Percentiles rank a stretch among this genome's conserved stretches.
Conservation (phyloP, 1,140 invertebrate genomes). For the Glomeris maerens region DNA sequence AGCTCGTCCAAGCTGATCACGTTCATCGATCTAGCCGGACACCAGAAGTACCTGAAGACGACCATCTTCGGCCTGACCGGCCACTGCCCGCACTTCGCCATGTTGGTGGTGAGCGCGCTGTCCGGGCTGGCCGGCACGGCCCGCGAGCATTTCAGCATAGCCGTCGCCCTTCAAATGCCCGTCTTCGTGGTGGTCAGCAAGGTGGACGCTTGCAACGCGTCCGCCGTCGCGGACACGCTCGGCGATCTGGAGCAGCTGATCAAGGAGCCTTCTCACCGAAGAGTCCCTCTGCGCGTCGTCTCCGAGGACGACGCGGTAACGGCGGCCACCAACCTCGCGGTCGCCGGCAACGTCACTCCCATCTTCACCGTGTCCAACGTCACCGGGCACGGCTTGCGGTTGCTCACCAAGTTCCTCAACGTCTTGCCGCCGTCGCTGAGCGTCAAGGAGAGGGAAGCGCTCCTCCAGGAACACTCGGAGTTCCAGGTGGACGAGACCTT, state of each 20-base stretch:
- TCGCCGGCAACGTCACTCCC: conserved; percentile 52
- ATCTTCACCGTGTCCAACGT: conserved; percentile 94
- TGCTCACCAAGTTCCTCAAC: conserved; percentile 63
- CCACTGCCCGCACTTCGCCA: conserved; percentile 86
- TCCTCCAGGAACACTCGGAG: conserved; percentile 59
- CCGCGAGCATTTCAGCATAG: conserved; percentile 65
- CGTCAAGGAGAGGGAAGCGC: conserved; percentile 50
- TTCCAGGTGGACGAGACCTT: conserved; percentile 93
- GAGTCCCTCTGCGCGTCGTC: conserved; percentile 50
- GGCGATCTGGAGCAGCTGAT: conserved; percentile 47
- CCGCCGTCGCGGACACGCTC: conserved; percentile 38
- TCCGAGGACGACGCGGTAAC: conserved; percentile 56
- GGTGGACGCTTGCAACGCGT: conserved; percentile 49
- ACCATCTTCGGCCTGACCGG: conserved; percentile 87
- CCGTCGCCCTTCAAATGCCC: conserved; percentile 68
- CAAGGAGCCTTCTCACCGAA: conserved; percentile 44
- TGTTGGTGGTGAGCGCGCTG: conserved; percentile 68
- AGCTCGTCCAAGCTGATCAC: conserved; percentile 79
- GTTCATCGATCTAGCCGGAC: conserved; percentile 90
- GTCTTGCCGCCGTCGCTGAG: conserved; percentile 52
- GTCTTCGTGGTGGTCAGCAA: conserved; percentile 84
- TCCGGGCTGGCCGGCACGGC: conserved; percentile 38
- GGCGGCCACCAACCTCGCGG: conserved; percentile 43
- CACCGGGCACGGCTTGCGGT: conserved; percentile 64
- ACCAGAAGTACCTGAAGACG: conserved; percentile 88